Conservation (phyloP, 2,888 invertebrate genomes). For the Diarsia brunnea region DNA sequence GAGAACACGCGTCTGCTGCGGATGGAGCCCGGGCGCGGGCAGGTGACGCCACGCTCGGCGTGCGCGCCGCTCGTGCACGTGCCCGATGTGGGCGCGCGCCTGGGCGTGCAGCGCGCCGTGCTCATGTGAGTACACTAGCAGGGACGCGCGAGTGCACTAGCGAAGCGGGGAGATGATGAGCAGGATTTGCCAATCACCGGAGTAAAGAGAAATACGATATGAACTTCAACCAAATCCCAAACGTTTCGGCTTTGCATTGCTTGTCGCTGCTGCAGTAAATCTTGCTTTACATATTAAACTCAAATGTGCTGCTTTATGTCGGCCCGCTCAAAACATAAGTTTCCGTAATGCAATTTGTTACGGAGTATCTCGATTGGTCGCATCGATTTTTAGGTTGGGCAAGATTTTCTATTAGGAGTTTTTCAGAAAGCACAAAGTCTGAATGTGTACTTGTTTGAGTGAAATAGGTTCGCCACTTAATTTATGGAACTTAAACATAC, state of each 20-base stretch:
- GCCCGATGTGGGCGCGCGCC: constrained; percentile 72
- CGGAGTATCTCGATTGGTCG: background rate
- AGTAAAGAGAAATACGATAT: background rate
- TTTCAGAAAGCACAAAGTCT: background rate
- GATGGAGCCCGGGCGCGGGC: constrained; percentile 69
- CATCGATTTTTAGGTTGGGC: background rate
- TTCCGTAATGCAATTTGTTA: background rate
- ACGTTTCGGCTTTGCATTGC: background rate
- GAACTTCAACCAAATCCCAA: background rate
- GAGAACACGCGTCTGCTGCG: constrained; percentile 50
- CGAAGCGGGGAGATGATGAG: background rate
- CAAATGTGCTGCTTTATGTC: background rate
- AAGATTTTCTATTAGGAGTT: background rate
- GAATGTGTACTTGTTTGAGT: background rate
- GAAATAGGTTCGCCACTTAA: background rate
- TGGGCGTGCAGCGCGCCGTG: constrained; percentile 77
- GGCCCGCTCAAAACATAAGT: background rate
- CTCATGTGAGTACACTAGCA: constrained; percentile 73
- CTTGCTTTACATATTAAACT: background rate
- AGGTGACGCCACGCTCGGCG: constrained; percentile 65
- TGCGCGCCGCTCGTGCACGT: constrained; percentile 68
- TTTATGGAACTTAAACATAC: too few species aligned
- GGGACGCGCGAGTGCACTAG: background rate
- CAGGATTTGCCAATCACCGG: background rate
- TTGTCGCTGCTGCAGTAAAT: background rate